A percentile compares a stretch with the other conserved stretches of the same genome.
Evolutionary conservation across 2,888 invertebrate species (phyloP).

Genomic region (Cantharis lateralis): DNA sequence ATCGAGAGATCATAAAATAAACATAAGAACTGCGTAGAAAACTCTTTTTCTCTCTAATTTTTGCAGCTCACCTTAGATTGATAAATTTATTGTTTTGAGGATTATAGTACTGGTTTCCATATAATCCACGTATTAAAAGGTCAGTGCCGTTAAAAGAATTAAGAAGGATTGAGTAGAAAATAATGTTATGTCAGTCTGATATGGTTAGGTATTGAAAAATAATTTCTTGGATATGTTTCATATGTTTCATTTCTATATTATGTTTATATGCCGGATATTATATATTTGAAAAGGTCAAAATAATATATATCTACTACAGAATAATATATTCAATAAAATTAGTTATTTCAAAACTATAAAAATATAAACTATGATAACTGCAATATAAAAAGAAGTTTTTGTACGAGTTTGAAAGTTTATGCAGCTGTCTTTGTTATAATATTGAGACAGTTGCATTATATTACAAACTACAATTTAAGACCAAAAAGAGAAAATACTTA

Average conservation of each 20-base stretch:
- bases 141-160: not conserved
- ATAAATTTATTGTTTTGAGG: no score
- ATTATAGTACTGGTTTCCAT: no score
- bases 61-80: no score
- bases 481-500: not conserved
- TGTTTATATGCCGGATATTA: no score
- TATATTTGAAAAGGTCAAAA: not conserved
- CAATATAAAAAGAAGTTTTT: not conserved
- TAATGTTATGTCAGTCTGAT: not conserved
- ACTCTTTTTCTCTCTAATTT: no score
- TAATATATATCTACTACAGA: not conserved
- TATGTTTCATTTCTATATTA: no score
- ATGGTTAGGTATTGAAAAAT: not conserved
- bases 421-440: not conserved
- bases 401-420: not conserved
- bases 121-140: no score
- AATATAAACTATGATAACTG: not conserved
- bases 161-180: not conserved
- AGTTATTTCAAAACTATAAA: not conserved
- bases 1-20: not conserved
- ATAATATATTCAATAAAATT: no score
- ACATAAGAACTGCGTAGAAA: no score
- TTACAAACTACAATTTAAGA: not conserved
- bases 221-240: not conserved
- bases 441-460: not conserved